A percentile compares a stretch with the other conserved stretches of the same genome.
These are phyloP conservation scores for Microplitis deprimator DNA, from an alignment of 2,888 invertebrate species.

Conservation along the genomic window DNA sequence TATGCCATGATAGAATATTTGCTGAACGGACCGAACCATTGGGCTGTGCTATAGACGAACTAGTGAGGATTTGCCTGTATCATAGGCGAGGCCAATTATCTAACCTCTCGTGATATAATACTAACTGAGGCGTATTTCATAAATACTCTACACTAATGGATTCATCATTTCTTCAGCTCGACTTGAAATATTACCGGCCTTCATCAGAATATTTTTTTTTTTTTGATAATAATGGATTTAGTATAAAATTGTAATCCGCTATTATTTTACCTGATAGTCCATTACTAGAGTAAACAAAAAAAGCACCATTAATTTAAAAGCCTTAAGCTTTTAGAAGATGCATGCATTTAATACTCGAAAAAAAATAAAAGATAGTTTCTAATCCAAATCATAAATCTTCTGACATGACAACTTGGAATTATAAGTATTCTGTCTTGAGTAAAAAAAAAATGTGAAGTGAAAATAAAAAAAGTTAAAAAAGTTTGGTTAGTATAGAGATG, in stretches of 20 bases:
- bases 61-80: too few relatives aligned
- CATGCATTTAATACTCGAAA: background rate
- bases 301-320: background rate
- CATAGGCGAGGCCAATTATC: too few relatives aligned
- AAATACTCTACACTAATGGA: too few relatives aligned
- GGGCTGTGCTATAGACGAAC: too few relatives aligned
- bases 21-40: too few relatives aligned
- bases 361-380: background rate
- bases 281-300: background rate
- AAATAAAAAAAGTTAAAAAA: conserved; percentile 26
- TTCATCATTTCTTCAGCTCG: too few relatives aligned
- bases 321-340: background rate
- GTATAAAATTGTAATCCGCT: background rate
- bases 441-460: conserved; percentile 10
- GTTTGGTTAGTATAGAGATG: conserved; percentile 17
- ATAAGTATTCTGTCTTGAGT: conserved; percentile 6
- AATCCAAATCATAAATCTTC: background rate
- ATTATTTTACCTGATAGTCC: background rate
- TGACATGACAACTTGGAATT: background rate
- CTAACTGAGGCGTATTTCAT: too few relatives aligned
- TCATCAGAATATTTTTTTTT: too few relatives aligned
- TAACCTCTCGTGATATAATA: too few relatives aligned
- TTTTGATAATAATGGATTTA: background rate
- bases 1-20: too few relatives aligned
- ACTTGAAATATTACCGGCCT: too few relatives aligned